Evolutionary conservation across 2,888 invertebrate species (phyloP), one percentile per base, ranked within the genome.

Genomic region (Chrysina gloriosa): DNA sequence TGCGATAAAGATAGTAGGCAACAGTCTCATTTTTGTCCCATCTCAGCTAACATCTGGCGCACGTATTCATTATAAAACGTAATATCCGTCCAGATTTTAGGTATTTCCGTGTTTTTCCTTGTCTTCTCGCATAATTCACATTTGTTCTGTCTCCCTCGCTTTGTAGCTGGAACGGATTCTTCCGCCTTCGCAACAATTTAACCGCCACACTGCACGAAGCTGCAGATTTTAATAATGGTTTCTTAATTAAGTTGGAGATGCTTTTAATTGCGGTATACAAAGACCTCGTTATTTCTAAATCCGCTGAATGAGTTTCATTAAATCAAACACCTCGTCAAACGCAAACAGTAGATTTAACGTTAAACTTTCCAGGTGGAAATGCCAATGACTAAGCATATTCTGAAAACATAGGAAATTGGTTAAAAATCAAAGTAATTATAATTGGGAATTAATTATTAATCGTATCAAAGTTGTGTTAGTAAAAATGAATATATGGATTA

Each of bases 231-330:
- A 82, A 82, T 82, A 82, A 82, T 80, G 78, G 81, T 79, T 78
- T 80, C 82, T 82, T 82, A 82, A 82, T 82, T 82, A 82, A 82
- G 82, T 82, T 78, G 76, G 79, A 81, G 82, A 80, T 81, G 82
- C 80, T 81, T 82, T 82, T 82, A 82, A 82, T 82, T 82, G 82
- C 80, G 79, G 79, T 77, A 77, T 77, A 76, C 77, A 77, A 72
- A 72, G 71, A 73, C 77, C 76, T 76, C 80, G 79, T 80, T 80
- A 81, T 81, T 80, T 79, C 79, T 78, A 76, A 79, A 77, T 79
- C 76, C 73, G 71, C 74, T 76, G 77, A 80, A 80, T 81, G 78
- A 77, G 77, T 80, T 82, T 81, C 80, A 81, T 82, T 82, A 81
- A 78, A 76, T 77, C 73, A 79, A 79, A 82, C 81, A 82, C 80